Conservation (phyloP, 2,888 invertebrate genomes). For the Ditylenchus weischeri region DNA sequence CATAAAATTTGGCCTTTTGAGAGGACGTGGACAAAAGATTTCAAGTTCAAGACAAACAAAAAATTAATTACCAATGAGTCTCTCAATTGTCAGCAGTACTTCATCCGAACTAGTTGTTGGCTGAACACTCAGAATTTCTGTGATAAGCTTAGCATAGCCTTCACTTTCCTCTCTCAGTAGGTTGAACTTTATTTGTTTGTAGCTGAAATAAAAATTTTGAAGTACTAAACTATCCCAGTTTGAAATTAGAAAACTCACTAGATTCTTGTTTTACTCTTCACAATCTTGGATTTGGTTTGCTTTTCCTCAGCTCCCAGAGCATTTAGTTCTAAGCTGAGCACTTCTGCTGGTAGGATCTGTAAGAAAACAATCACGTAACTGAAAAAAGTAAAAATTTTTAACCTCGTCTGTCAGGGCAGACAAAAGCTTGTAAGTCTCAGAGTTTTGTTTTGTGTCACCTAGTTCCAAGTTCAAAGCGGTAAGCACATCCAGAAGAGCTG, state of each 20-base stretch:
- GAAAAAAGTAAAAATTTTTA: slow-evolving; percentile 1
- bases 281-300: slow-evolving; percentile 35
- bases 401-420: slow-evolving; percentile 32
- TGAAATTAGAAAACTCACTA: slow-evolving; percentile 38
- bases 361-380: slow-evolving; percentile 1
- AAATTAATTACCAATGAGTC: slow-evolving; percentile 39
- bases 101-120: slow-evolving; percentile 12
- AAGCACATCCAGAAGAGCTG: slow-evolving; percentile 42
- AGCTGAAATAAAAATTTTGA: slow-evolving; percentile 67
- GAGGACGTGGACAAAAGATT: neutral
- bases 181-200: slow-evolving; percentile 98
- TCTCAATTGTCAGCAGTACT: slow-evolving; percentile 35
- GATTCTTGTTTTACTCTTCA: slow-evolving; percentile 49
- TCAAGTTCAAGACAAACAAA: neutral
- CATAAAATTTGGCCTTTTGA: too few species aligned
- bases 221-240: slow-evolving; percentile 1
- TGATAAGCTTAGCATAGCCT: slow-evolving; percentile 81
- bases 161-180: slow-evolving; percentile 96
- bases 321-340: slow-evolving; percentile 44
- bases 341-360: slow-evolving; percentile 48
- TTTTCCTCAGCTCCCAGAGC: slow-evolving; percentile 36
- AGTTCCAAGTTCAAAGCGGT: slow-evolving; percentile 36
- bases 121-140: slow-evolving; percentile 41
- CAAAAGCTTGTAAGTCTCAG: slow-evolving; percentile 31
- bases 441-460: slow-evolving; percentile 19